These are phyloP conservation scores for Neostethus bicornis DNA, from an alignment of 2,797 vertebrate genomes.

Conservation along the genomic window DNA sequence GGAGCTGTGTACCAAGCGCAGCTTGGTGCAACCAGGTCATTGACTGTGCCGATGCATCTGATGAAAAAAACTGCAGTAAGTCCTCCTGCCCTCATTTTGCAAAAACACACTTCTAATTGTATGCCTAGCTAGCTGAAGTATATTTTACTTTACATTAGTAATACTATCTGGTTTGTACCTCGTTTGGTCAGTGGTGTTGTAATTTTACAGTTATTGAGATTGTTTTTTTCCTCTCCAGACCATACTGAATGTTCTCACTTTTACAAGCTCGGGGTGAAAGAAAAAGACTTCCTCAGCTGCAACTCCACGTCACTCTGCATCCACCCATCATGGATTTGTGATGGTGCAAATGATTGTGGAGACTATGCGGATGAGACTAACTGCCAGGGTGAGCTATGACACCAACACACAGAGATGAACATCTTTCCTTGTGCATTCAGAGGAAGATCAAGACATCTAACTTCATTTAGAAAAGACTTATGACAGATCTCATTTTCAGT, in stretches of 20 bases:
- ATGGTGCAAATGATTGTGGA: constrained; percentile 96
- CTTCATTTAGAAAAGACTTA: constrained; percentile 53
- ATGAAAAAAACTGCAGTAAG: constrained; percentile 97
- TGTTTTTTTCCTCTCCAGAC: constrained; percentile 79
- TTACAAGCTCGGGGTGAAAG: constrained; percentile 93
- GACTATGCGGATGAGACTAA: constrained; percentile 95
- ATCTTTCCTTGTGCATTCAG: constrained; percentile 18
- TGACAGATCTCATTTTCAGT: constrained; percentile 41
- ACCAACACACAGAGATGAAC: constrained; percentile 7
- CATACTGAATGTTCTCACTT: constrained; percentile 91
- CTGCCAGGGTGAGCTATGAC: constrained; percentile 83
- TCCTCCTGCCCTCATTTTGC: constrained; percentile 35
- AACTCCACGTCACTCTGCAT: constrained; percentile 96
- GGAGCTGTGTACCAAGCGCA: constrained; percentile 87
- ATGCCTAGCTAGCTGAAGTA: constrained; percentile 14
- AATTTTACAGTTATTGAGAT: constrained; percentile 33
- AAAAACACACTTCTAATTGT: constrained; percentile 1
- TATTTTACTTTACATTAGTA: constrained; percentile 14
- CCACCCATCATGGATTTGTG: constrained; percentile 94
- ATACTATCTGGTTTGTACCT: not conserved
- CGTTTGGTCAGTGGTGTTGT: constrained; percentile 9
- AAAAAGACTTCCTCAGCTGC: constrained; percentile 91
- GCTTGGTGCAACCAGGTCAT: constrained; percentile 94
- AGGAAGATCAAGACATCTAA: constrained; percentile 31
- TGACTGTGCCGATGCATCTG: constrained; percentile 93